Percentiles rank a stretch among this genome's conserved stretches.
These are phyloP conservation scores for Percopsis transmontana DNA, from an alignment of 2,113 vertebrate species.

Conservation along the genomic window DNA sequence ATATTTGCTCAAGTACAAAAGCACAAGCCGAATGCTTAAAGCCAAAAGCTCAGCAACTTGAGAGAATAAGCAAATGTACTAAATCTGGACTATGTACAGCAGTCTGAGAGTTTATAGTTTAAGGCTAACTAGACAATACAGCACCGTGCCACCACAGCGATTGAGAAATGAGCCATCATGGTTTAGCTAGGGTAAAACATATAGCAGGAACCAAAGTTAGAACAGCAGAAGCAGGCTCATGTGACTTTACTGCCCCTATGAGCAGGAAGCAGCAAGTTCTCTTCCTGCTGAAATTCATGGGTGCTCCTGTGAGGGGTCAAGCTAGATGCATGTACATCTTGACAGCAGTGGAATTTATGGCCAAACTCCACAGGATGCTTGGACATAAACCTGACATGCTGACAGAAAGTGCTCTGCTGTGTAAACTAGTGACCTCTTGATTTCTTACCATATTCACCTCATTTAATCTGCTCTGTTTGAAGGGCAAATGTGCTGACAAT, in stretches of 20 bases:
- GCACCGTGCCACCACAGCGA: too few relatives aligned
- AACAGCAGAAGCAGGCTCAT: neutral
- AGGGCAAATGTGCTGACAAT: neutral
- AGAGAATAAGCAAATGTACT: too few relatives aligned
- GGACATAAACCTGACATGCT: slow-evolving; percentile 4
- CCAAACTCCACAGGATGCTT: neutral
- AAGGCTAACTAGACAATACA: too few relatives aligned
- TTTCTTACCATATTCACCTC: neutral
- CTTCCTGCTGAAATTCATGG: neutral
- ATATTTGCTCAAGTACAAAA: too few relatives aligned
- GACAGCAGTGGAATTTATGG: neutral
- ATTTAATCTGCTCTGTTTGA: neutral
- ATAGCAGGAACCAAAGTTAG: too few relatives aligned
- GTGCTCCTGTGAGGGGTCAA: neutral
- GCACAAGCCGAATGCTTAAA: too few relatives aligned
- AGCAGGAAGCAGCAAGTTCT: neutral
- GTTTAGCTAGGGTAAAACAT: too few relatives aligned
- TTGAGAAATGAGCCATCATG: too few relatives aligned
- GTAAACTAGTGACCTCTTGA: neutral
- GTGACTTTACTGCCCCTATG: slow-evolving; percentile 18
- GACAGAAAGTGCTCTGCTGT: neutral
- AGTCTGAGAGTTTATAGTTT: too few relatives aligned
- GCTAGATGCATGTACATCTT: neutral
- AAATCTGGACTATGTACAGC: too few relatives aligned
- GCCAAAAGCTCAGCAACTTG: too few relatives aligned